Conservation (phyloP, 2,113 vertebrate species). For the Pogona vitticeps region DNA sequence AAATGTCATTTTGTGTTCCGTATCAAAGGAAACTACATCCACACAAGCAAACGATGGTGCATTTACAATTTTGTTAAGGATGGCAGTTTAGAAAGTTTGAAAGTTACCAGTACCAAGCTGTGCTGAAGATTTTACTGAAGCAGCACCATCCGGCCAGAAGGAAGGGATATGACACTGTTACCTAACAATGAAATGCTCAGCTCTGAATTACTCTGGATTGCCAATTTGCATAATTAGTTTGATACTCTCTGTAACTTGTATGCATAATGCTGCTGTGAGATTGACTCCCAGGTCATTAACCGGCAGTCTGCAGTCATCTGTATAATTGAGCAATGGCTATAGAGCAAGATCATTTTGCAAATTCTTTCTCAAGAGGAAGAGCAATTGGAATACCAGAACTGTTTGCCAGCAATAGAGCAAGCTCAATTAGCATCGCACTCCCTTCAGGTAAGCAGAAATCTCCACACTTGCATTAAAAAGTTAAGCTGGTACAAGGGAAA, state of each 20-base stretch:
- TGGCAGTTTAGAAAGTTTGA: neutral
- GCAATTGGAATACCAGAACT: neutral
- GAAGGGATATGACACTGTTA: neutral
- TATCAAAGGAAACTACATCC: neutral
- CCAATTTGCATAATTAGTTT: conserved; percentile 6
- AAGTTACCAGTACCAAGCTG: neutral
- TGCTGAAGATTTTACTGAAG: neutral
- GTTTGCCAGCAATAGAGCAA: neutral
- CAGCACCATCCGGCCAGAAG: neutral
- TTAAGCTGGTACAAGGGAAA: neutral
- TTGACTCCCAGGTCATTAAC: conserved; percentile 15
- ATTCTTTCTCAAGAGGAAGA: neutral
- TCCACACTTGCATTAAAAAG: conserved; percentile 10
- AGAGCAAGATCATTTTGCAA: neutral
- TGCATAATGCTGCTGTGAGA: neutral
- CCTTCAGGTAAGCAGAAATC: neutral
- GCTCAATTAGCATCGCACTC: conserved; percentile 7
- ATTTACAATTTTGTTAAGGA: neutral
- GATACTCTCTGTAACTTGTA: conserved; percentile 1
- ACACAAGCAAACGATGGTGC: neutral
- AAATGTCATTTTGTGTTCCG: neutral
- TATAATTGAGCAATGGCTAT: conserved; percentile 10
- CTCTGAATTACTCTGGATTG: neutral
- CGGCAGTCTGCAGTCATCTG: conserved; percentile 10
- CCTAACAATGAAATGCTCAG: neutral